Percentiles rank a stretch among this genome's conserved stretches.
These are phyloP conservation scores for Drosophila insularis DNA, from an alignment of 1,140 invertebrate genomes.

Conservation along the genomic window DNA sequence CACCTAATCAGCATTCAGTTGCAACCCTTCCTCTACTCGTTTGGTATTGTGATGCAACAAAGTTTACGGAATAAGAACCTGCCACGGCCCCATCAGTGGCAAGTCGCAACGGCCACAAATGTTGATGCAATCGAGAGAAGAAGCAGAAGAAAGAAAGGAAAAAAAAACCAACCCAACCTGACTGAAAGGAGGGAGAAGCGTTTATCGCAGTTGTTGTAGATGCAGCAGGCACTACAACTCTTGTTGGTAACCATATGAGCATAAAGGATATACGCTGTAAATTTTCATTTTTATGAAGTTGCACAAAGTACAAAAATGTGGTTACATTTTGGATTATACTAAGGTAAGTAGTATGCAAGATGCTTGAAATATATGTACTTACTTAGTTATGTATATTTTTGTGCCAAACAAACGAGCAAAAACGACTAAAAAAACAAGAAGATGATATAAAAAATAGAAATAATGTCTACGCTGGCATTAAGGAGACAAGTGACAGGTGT, in stretches of 20 bases:
- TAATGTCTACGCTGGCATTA: slow-evolving; percentile 1
- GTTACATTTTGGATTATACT: slow-evolving; percentile 76
- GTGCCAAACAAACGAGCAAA: slow-evolving; percentile 32
- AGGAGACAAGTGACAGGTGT: slow-evolving; percentile 22
- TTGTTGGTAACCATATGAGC: slow-evolving; percentile 65
- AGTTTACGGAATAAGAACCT: slow-evolving; percentile 27
- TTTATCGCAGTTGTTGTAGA: slow-evolving; percentile 58
- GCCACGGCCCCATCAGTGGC: slow-evolving; percentile 10
- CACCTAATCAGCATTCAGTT: slow-evolving; percentile 71
- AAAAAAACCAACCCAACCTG: slow-evolving; percentile 24
- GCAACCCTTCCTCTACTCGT: slow-evolving; percentile 33
- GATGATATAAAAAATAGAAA: slow-evolving; percentile 18
- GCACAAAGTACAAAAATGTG: slow-evolving; percentile 73
- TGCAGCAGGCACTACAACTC: neutral
- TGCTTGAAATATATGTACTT: slow-evolving; percentile 29
- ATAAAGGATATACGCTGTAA: slow-evolving; percentile 74
- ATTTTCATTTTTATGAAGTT: slow-evolving; percentile 79
- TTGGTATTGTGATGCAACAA: slow-evolving; percentile 58
- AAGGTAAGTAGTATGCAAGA: slow-evolving; percentile 55
- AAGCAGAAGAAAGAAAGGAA: slow-evolving; percentile 33
- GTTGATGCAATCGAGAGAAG: slow-evolving; percentile 56
- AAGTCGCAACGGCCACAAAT: slow-evolving; percentile 56
- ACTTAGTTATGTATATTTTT: slow-evolving; percentile 37
- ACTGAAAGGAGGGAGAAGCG: slow-evolving; percentile 23
- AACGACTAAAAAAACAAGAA: slow-evolving; percentile 2